Evolutionary conservation across 1,140 invertebrate species (phyloP), one percentile per base, ranked within the genome.

Genomic region (Meloidogyne chitwoodi): DNA sequence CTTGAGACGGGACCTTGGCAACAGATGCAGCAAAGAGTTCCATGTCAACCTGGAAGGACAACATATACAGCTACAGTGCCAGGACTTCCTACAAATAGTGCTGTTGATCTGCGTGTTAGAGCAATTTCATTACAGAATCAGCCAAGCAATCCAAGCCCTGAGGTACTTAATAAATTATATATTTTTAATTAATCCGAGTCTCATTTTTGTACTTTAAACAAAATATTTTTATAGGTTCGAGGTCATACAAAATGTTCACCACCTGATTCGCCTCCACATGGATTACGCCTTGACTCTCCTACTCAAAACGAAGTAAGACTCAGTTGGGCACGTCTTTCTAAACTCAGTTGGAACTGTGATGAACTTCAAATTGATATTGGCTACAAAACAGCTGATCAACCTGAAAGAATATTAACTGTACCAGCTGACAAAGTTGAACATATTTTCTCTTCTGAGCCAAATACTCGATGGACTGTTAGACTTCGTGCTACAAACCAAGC

Each of bases 391-490:
- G 84, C 83, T 34, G 81, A 87, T 66, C 81, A 83, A 63, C 85
- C 86, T 16, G 86, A 86, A 68, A 78, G 83, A 56, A 78, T 83
- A 34, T 56, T 86, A 24, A 81, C 78, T 11, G 85, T 86, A 31
- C 77, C 86, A 19, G 85, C 83, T 63, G 86, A 86, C 62, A 72
- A 79, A 56, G 84, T 84, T 26, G 85, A 86, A 16, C 85, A 86
- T 68, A 77, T 79, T 26, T 86, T 86, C 81, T 83, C 85, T n/a
- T 77, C 84, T n/a, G 83, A 86, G 61, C 85, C 85, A 22, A 87
- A 87, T 66, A 86, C 78, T 16, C 48, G 83, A 24, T 86, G 85
- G 85, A 74, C 77, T 19, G 80, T 87, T 22, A 79, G 84, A 34
- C 56, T 86, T 4, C 73, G 86, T 22, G 79, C 85, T 24, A 84